Evolutionary conservation across 2,888 invertebrate genomes (phyloP), one percentile per base, ranked within the genome.

Genomic region (Pycnomerus fuliginosus): DNA sequence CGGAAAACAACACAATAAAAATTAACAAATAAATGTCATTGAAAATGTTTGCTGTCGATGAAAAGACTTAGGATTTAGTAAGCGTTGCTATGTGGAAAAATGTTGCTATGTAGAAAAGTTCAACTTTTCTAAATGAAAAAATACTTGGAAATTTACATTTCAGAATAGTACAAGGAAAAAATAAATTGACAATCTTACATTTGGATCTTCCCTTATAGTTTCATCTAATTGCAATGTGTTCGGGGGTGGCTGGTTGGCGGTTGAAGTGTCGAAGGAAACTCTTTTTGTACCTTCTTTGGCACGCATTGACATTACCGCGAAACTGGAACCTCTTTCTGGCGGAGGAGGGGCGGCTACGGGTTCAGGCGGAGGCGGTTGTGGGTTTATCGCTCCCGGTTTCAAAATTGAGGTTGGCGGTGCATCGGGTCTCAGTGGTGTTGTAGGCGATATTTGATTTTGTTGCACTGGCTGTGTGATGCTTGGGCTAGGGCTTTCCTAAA

Each of bases 241-340:
- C 58, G 74, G 74, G 1, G 63, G 56, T 3, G 68, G 63, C 8
- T 57, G 67, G 30, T 74, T 68, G 23, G 74, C 68, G 23, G 66
- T 69, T 27, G 25, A 25, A 2, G 64, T 56, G 43, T 70, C 68
- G 45, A 73, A 73, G 1, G 72, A 71, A 10, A 73, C 73, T 29
- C 72, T 53, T 48, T 73, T 73, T 1, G 70, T 68, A n/a, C 61
- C 65, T 39, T 71, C 72, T 50, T 71, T 71, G 10, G 64, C 61
- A 30, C 72, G 59, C 65, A 73, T 87, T 4, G 83, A 84, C 88
- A 91, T 90, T 16, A 89, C 83, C 2, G 88, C 83, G 70, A 90
- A 94, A 25, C 92, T 92, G 15, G 91, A 91, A 43, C 90, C 90
- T 49, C 93, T 80, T 69, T 91, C 90, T 2, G 93, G 93, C 13